Evolutionary conservation across 2,888 invertebrate species (phyloP), one percentile per base, ranked within the genome.

Genomic region (Dorcus parallelipipedus): DNA sequence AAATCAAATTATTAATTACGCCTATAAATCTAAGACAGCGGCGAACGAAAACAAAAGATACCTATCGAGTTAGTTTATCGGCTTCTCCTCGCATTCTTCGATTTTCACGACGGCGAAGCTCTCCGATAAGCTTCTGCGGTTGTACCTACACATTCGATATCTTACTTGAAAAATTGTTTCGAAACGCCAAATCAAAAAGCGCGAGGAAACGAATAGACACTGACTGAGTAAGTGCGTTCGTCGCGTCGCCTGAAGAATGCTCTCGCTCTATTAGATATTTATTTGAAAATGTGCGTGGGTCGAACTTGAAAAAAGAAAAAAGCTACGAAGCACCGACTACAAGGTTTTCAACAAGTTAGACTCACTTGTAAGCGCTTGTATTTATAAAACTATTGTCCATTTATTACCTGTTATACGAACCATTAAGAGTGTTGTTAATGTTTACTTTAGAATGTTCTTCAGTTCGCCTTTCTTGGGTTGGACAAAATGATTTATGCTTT

Each of bases 1-100:
- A 67, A 65, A 67, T 67, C 67, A 67, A 61, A 60, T 63, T 64
- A 64, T 65, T 67, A 67, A 67, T 67, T 67, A 62, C 58, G 56
- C 51, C 59, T 55, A 60, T 60, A 64, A 64, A 63, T 60, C 58
- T 52, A 47, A 45, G 51, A 43, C 56, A 57, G 54, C 49, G 43
- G 43, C 39, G 42, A 50, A 54, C 40, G 40, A 49, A 41, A 58
- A 54, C 39, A 58, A 41, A 49, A 53, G 39, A 26, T 4, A 23
- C 9, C 45, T 38, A 40, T 40, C 52, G 56, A 48, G 26, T 54
- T 33, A 43, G 54, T 55, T 52, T 59, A 47, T 55, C 51, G 49
- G 59, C 26, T 59, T 41, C 43, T 41, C 38, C 33, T 43, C 53
- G 10, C 14, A 41, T 42, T 39, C 52, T 56, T 58, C 55, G 54